Percentiles rank a stretch among this genome's conserved stretches.
phyloP scores from a whole-genome alignment of 1,140 invertebrate species.

The Ladona fulva region DNA sequence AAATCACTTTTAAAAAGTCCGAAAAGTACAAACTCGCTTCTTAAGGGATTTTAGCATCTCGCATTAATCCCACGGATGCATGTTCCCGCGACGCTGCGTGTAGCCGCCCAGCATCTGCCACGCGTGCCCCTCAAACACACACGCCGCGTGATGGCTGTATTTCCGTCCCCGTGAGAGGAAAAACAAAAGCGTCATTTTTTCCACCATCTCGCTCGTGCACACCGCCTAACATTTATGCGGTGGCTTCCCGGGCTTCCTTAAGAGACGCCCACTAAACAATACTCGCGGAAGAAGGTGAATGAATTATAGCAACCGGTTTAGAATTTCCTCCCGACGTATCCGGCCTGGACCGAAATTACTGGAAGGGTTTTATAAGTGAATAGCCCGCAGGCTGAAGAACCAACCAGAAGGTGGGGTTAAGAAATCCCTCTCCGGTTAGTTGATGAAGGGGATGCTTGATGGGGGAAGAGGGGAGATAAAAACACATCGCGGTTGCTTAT shows the following conservation, averaged over 20 bases:
- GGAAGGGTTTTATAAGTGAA: not conserved
- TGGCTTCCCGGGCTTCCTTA: not conserved
- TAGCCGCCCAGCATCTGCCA: no score
- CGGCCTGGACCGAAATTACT: not conserved
- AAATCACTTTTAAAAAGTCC: no score
- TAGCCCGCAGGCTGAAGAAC: not conserved
- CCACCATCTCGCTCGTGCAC: not conserved
- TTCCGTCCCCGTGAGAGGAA: no score
- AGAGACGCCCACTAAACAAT: not conserved
- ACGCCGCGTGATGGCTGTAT: no score
- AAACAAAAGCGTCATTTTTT: not conserved
- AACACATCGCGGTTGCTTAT: not conserved
- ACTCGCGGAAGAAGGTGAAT: not conserved
- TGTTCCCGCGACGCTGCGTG: no score
- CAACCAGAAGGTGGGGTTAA: not conserved
- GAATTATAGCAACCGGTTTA: not conserved
- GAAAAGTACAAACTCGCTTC: no score
- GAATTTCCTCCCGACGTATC: not conserved
- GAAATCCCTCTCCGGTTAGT: no score
- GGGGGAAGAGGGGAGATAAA: not conserved
- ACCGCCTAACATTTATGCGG: not conserved
- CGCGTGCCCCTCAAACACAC: no score
- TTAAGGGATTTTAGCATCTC: no score
- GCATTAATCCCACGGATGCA: no score
- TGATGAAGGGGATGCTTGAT: not conserved